Conservation (phyloP, 2,797 vertebrate species). For the Avahi laniger region DNA sequence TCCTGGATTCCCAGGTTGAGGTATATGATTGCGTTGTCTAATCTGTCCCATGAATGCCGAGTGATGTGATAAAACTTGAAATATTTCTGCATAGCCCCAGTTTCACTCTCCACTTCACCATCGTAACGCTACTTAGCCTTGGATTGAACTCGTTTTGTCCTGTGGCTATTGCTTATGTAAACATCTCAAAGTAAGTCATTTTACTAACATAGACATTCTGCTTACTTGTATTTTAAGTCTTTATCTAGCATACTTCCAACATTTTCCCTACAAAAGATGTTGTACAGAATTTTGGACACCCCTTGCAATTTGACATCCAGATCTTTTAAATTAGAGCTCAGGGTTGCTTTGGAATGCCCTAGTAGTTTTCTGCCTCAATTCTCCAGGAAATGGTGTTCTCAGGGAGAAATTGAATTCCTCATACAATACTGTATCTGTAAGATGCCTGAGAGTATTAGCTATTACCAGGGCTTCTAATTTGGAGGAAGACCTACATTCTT, state of each 20-base stretch:
- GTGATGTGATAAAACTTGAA: constrained; percentile 52
- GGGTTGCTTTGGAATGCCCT: not conserved
- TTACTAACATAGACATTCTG: constrained; percentile 65
- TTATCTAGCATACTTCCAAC: constrained; percentile 66
- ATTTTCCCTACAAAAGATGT: constrained; percentile 45
- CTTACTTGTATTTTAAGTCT: constrained; percentile 66
- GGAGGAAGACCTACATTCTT: not conserved
- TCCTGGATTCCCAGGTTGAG: not conserved
- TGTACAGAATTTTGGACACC: constrained; percentile 8
- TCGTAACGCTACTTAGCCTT: constrained; percentile 9
- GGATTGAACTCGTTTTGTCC: constrained; percentile 56
- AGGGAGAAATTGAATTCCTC: constrained; percentile 19
- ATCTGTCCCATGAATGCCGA: not conserved
- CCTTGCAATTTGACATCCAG: not conserved
- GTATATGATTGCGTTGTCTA: not conserved
- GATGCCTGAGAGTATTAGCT: not conserved
- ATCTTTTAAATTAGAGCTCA: constrained; percentile 13
- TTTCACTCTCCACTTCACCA: constrained; percentile 11
- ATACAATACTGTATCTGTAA: not conserved
- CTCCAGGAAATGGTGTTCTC: constrained; percentile 8
- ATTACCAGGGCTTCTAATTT: not conserved
- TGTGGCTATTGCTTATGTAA: constrained; percentile 66
- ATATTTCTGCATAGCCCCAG: not conserved
- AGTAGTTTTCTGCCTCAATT: constrained; percentile 8
- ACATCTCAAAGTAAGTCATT: constrained; percentile 71